Evolutionary conservation across 1,140 invertebrate genomes (phyloP).

Genomic region (Amyelois transitella): DNA sequence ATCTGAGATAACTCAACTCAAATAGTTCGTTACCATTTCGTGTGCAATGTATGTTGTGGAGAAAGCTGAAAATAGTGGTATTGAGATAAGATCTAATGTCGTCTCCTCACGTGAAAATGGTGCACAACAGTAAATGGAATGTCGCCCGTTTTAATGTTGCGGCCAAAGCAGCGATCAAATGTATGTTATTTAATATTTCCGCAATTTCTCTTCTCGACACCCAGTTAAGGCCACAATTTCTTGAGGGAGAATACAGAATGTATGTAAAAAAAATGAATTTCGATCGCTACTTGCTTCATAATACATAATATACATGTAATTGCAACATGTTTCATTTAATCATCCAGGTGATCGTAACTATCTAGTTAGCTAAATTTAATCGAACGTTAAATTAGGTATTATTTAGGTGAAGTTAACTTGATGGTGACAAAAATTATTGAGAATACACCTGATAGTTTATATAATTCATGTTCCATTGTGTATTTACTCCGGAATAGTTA

Average conservation of each 20-base stretch:
- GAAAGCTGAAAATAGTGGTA: slow-evolving; percentile 14
- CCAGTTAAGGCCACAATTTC: not conserved
- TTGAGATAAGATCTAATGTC: slow-evolving; percentile 8
- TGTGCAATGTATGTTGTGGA: not conserved
- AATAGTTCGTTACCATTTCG: not conserved
- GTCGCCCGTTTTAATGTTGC: not conserved
- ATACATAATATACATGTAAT: too few species aligned
- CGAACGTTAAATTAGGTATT: too few species aligned
- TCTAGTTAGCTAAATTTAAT: too few species aligned
- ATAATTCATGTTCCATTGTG: not conserved
- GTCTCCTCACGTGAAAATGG: not conserved
- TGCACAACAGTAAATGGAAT: not conserved
- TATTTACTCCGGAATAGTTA: not conserved
- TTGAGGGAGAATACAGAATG: not conserved
- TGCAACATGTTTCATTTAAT: too few species aligned
- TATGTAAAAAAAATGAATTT: too few species aligned
- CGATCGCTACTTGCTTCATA: too few species aligned
- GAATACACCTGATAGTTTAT: not conserved
- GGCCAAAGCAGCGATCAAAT: not conserved
- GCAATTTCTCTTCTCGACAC: not conserved
- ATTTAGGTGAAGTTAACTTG: too few species aligned
- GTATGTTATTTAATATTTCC: not conserved
- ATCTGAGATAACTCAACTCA: too few species aligned
- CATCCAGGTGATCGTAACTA: too few species aligned
- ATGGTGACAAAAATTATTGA: too few species aligned